Evolutionary conservation across 2,888 invertebrate species (phyloP), one percentile per base, ranked within the genome.

Genomic region (Sarcophaga caerulescens): DNA sequence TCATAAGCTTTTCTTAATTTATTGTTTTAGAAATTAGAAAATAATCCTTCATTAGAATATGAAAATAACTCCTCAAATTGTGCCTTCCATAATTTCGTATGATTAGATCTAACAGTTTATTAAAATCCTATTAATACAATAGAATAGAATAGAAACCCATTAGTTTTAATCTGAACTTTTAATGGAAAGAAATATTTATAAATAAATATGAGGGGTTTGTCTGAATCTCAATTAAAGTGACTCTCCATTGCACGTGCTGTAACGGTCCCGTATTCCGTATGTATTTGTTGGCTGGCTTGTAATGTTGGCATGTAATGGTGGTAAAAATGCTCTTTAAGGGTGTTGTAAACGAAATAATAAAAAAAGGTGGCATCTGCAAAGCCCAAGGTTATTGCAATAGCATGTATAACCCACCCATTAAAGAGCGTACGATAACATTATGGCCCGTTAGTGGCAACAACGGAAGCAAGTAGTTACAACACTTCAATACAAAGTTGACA

Each of bases 351-450:
- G 17, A 52, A 52, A 52, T 52, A 52, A 44, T 35, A 65, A 82
- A 73, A 81, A 83, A 85, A 87, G 76, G 76, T 88, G 87, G 87
- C 88, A 89, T 88, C 85, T 89, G 89, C 87, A 87, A 83, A 84
- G 85, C 87, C 87, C 76, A 80, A 85, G 87, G 88, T 83, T 68
- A 77, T 77, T 68, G 83, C 70, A 74, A 75, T 23, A 52, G 5
- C 12, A 52, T 52, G 14, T 52, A 81, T 69, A 74, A 60, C 77
- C 70, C 79, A 80, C 71, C 76, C 81, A 85, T 81, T 82, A 79
- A 66, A 66, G 66, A 52, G 52, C 59, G n/a, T 21, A 68, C 14
- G 62, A 74, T 66, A 66, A 57, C 8, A 74, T 68, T 71, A 45
- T 47, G 62, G 82, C 79, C 68, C 66, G 76, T 52, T 60, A 21